These are phyloP conservation scores for Hemiscyllium ocellatum DNA, from an alignment of 2,113 vertebrate species.

Conservation along the genomic window DNA sequence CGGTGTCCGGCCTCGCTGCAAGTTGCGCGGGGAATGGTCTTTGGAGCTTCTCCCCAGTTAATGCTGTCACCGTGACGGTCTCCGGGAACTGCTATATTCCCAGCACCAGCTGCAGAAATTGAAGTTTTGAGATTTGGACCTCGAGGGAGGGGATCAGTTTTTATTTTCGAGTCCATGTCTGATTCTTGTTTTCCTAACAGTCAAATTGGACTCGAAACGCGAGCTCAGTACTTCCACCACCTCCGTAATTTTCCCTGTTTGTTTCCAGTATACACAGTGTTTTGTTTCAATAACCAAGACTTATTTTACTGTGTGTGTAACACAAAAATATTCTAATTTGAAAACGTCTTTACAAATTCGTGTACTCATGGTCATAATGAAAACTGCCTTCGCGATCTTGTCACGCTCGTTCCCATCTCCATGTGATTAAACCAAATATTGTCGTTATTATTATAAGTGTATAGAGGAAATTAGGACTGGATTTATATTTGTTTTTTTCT, in stretches of 20 bases:
- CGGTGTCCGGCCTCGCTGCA: no score
- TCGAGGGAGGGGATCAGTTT: neutral
- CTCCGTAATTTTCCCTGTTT: no score
- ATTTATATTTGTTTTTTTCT: neutral
- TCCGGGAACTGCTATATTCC: neutral
- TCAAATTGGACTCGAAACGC: no score
- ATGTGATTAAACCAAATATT: neutral
- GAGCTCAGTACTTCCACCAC: no score
- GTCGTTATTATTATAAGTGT: neutral
- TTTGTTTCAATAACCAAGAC: no score
- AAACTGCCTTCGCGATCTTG: neutral
- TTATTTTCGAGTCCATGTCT: neutral
- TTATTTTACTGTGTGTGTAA: neutral
- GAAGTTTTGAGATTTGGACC: neutral
- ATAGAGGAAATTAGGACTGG: neutral
- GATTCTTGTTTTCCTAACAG: no score
- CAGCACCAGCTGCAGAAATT: neutral
- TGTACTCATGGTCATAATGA: neutral
- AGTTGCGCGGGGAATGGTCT: no score
- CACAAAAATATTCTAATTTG: neutral
- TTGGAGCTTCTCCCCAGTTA: neutral
- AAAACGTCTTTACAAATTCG: neutral
- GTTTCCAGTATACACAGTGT: no score
- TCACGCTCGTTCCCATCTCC: neutral
- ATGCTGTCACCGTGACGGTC: neutral